Conservation (phyloP, 2,888 invertebrate genomes). For the Ecdyonurus torrentis region DNA sequence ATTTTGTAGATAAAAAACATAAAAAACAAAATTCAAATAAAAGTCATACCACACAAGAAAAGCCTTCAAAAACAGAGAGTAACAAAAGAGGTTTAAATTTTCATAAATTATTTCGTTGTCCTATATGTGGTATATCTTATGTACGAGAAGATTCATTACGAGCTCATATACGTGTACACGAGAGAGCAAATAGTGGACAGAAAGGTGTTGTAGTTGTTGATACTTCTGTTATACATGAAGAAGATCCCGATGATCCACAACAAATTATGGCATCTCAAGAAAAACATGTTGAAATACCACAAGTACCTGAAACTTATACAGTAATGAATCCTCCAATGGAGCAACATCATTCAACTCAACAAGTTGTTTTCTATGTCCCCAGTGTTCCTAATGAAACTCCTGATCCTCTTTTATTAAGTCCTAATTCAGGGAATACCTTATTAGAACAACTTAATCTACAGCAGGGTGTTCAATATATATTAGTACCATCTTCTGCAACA, state of each 20-base stretch:
- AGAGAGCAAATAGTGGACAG: not conserved
- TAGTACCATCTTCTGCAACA: not conserved
- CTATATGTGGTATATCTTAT: conserved; percentile 4
- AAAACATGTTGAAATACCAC: not conserved
- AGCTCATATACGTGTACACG: not conserved
- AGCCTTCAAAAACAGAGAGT: not conserved
- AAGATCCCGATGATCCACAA: not conserved
- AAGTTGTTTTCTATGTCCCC: not conserved
- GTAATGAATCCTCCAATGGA: not conserved
- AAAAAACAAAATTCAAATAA: not conserved
- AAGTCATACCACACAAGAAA: not conserved
- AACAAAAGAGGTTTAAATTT: not conserved
- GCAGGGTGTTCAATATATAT: not conserved
- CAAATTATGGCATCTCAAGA: not conserved
- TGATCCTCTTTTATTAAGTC: not conserved
- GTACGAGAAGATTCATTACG: conserved; percentile 8
- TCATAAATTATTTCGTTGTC: not conserved
- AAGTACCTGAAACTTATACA: not conserved
- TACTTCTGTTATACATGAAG: not conserved
- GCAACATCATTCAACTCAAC: not conserved
- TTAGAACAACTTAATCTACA: not conserved
- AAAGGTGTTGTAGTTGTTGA: not conserved
- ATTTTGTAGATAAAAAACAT: not conserved
- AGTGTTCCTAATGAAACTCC: not conserved
- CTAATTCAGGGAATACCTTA: not conserved